Percentiles rank a stretch among this genome's conserved stretches.
These are phyloP conservation scores for Vimba vimba DNA, from an alignment of 2,113 vertebrate species.

Conservation along the genomic window DNA sequence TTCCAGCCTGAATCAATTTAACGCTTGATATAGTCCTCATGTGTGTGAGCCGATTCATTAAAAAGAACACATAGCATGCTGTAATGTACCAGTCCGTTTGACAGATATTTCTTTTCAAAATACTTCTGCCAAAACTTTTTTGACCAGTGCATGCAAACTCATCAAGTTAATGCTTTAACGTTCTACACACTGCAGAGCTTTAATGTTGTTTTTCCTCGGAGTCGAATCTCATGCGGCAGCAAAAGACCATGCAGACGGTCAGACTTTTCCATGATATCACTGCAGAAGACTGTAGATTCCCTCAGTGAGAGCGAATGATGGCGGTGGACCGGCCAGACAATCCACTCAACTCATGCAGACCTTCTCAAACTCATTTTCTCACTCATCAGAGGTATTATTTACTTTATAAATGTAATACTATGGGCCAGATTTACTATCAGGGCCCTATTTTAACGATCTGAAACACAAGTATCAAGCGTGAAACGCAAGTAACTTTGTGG, in stretches of 20 bases:
- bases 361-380: conserved; percentile 25
- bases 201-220: background rate
- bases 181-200: background rate
- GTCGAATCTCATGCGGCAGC: background rate
- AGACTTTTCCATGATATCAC: conserved; percentile 65
- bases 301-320: conserved; percentile 56
- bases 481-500: too few species aligned
- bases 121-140: background rate
- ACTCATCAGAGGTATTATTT: background rate
- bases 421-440: too few species aligned
- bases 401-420: background rate
- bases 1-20: conserved; percentile 65
- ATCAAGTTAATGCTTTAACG: background rate
- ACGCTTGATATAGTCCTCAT: conserved; percentile 61
- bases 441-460: too few species aligned
- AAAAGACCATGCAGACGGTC: conserved; percentile 24
- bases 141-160: background rate
- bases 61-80: background rate
- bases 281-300: conserved; percentile 56
- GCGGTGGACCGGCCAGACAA: conserved; percentile 51
- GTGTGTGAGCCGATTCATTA: conserved; percentile 15
- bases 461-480: too few species aligned
- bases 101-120: background rate
- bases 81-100: background rate
- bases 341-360: conserved; percentile 68